phyloP scores from a whole-genome alignment of 2,797 vertebrate species.

The Sebastes flavidus region DNA sequence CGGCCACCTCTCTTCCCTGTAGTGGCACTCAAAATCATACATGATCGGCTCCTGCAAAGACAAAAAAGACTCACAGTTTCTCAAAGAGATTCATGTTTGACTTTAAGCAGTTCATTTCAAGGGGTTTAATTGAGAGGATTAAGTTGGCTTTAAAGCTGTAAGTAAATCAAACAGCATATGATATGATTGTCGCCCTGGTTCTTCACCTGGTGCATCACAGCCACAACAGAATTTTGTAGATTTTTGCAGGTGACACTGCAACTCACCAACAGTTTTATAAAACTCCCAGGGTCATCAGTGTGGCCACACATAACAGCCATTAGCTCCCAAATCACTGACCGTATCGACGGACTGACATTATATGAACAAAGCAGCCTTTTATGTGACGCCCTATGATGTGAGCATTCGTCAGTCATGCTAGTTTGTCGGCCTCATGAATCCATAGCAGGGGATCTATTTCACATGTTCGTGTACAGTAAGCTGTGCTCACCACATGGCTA shows the following conservation, averaged over 20 bases:
- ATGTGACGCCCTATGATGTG: neutral
- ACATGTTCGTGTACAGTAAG: neutral
- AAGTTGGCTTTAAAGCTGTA: neutral
- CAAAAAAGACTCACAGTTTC: neutral
- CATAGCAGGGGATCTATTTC: neutral
- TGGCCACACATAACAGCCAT: neutral
- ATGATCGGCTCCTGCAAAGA: constrained; percentile 74
- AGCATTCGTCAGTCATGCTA: neutral
- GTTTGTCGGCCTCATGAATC: neutral
- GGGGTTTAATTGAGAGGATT: neutral
- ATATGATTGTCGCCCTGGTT: too few relatives aligned
- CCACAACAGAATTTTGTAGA: neutral
- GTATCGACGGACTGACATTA: neutral
- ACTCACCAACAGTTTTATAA: neutral
- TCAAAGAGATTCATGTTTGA: neutral
- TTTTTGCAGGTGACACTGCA: neutral
- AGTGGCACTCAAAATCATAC: constrained; percentile 83
- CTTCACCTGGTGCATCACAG: neutral
- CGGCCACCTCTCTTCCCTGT: constrained; percentile 75
- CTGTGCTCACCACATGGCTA: neutral
- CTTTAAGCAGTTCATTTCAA: neutral
- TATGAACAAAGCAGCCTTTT: neutral
- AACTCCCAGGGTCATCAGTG: neutral
- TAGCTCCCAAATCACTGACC: neutral
- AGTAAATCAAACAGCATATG: neutral